Conservation (phyloP, 2,888 invertebrate genomes). For the Phrixothrix hirtus region DNA sequence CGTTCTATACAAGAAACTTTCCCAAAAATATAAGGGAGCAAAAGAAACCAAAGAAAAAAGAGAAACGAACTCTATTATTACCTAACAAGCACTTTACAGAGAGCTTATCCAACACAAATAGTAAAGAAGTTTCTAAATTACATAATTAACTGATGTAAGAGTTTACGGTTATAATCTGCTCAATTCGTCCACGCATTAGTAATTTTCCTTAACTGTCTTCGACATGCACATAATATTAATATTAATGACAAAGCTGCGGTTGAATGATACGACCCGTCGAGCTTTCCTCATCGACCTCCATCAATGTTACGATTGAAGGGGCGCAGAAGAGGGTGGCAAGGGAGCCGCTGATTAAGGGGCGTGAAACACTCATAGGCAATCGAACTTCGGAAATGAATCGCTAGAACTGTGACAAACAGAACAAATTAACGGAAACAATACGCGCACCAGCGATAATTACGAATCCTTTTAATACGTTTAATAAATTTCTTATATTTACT, state of each 20-base stretch:
- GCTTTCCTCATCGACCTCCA: constrained; percentile 29
- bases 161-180: constrained; percentile 7
- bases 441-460: constrained; percentile 28
- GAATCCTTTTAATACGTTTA: constrained; percentile 29
- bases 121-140: constrained; percentile 7
- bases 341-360: constrained; percentile 31
- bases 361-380: constrained; percentile 38
- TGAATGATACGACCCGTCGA: constrained; percentile 31
- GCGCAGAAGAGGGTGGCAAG: constrained; percentile 12
- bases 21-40: background rate
- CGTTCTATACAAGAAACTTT: background rate
- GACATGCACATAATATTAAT: constrained; percentile 36
- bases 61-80: constrained; percentile 18
- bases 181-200: constrained; percentile 6
- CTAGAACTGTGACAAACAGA: constrained; percentile 38
- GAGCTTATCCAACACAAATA: constrained; percentile 12
- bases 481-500: constrained; percentile 25
- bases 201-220: constrained; percentile 22
- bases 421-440: constrained; percentile 42
- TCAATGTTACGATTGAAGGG: constrained; percentile 23
- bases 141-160: constrained; percentile 9
- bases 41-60: constrained; percentile 11
- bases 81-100: constrained; percentile 14
- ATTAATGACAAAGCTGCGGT: constrained; percentile 33
- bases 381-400: constrained; percentile 40